These are phyloP conservation scores for Seira sanloemensis DNA, from an alignment of 2,888 invertebrate species.

Conservation along the genomic window DNA sequence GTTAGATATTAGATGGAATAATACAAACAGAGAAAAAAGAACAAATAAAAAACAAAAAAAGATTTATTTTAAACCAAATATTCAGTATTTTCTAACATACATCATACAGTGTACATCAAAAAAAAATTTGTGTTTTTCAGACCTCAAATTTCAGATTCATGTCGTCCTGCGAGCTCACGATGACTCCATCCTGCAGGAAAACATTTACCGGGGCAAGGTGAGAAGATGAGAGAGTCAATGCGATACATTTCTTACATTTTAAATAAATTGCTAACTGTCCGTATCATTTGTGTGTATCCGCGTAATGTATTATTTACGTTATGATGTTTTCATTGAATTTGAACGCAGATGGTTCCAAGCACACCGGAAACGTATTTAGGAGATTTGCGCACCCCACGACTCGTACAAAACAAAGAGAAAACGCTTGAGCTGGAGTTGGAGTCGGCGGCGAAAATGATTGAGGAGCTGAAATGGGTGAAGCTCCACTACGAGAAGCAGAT, in stretches of 20 bases:
- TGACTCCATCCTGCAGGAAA: not conserved
- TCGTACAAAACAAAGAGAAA: constrained; percentile 7
- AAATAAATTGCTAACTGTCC: no score
- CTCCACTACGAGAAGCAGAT: constrained; percentile 63
- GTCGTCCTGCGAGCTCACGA: constrained; percentile 56
- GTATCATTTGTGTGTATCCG: no score
- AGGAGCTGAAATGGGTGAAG: constrained; percentile 68
- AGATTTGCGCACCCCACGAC: not conserved
- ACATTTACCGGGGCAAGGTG: constrained; percentile 19
- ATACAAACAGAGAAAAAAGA: no score
- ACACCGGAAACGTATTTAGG: not conserved
- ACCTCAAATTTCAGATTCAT: constrained; percentile 66
- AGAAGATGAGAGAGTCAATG: not conserved
- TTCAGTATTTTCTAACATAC: no score
- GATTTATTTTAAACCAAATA: no score
- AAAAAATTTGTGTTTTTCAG: constrained; percentile 40
- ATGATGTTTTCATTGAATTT: no score
- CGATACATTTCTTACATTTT: not conserved
- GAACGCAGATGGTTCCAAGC: not conserved
- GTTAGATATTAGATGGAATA: no score
- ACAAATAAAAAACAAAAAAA: no score
- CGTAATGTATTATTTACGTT: no score
- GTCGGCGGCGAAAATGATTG: constrained; percentile 62
- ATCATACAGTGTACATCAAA: no score
- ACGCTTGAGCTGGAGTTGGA: constrained; percentile 61